phyloP scores from a whole-genome alignment of 1,140 invertebrate species.

The Amyelois transitella region DNA sequence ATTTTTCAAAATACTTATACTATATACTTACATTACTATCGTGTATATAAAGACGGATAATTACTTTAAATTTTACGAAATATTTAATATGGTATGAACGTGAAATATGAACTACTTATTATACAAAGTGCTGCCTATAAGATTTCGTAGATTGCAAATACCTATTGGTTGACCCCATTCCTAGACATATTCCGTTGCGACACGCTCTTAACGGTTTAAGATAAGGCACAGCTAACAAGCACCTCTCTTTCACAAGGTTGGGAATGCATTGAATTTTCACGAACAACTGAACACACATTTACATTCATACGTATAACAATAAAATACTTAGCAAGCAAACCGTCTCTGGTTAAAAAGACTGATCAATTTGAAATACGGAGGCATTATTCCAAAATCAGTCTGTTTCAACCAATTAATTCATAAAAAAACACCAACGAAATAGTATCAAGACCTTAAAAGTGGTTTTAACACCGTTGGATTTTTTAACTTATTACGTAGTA shows the following conservation, averaged over 20 bases:
- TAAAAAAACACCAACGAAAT: conserved; percentile 5
- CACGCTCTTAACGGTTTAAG: background rate
- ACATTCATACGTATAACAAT: background rate
- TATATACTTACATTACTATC: too few relatives aligned
- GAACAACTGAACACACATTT: conserved; percentile 3
- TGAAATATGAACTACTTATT: too few relatives aligned
- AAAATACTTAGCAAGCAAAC: background rate
- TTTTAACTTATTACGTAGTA: conserved; percentile 3
- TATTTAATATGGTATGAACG: too few relatives aligned
- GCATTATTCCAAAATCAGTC: background rate
- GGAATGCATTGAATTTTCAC: conserved; percentile 43
- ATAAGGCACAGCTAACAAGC: background rate
- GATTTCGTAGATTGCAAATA: background rate
- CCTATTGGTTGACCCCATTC: background rate
- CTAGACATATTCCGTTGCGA: background rate
- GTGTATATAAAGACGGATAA: too few relatives aligned
- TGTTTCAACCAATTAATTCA: background rate
- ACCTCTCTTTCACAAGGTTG: conserved; percentile 8
- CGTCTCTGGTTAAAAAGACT: background rate
- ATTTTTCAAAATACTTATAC: too few relatives aligned
- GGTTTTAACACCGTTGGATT: background rate
- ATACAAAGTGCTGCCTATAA: background rate
- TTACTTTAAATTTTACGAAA: too few relatives aligned
- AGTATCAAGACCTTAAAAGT: conserved; percentile 4
- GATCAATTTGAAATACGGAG: background rate